Percentiles rank a stretch among this genome's conserved stretches.
phyloP scores from a whole-genome alignment of 2,888 invertebrate species.

The Trisateles emortualis region DNA sequence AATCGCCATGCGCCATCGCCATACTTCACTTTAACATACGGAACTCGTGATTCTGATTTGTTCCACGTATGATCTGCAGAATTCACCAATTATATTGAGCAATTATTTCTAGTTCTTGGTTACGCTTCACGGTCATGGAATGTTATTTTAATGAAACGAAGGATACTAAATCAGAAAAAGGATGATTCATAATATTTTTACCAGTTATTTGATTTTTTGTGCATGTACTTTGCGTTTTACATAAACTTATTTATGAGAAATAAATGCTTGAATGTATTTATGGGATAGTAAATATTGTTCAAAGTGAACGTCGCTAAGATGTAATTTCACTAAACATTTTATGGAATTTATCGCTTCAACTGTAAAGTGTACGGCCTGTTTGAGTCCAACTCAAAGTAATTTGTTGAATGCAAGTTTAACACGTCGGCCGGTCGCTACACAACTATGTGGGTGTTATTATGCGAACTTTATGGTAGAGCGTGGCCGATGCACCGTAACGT shows the following conservation, averaged over 20 bases:
- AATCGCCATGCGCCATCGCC: too few species aligned
- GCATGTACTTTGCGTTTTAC: too few species aligned
- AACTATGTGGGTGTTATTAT: slow-evolving; percentile 13
- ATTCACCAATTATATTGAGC: slow-evolving; percentile 68
- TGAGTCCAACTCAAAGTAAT: slow-evolving; percentile 3
- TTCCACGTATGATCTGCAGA: slow-evolving; percentile 69
- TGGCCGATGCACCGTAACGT: slow-evolving; percentile 43
- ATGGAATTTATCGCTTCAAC: neutral
- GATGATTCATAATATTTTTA: slow-evolving; percentile 21
- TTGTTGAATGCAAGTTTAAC: slow-evolving; percentile 5
- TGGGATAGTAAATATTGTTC: neutral
- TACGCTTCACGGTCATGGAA: slow-evolving; percentile 73
- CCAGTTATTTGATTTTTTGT: neutral
- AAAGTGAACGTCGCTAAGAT: neutral
- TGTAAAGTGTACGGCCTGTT: neutral
- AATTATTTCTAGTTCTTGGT: slow-evolving; percentile 67
- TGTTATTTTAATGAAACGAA: slow-evolving; percentile 38
- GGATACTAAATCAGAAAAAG: slow-evolving; percentile 30
- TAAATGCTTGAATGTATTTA: neutral
- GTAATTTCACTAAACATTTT: neutral
- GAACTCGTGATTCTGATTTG: slow-evolving; percentile 71
- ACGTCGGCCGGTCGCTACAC: neutral
- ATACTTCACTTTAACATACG: slow-evolving; percentile 66
- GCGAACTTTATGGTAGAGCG: slow-evolving; percentile 20
- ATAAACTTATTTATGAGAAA: too few species aligned